Base-by-base conservation (phyloP, 2,113 vertebrate species). In the Solenodon paradoxus region DNA sequence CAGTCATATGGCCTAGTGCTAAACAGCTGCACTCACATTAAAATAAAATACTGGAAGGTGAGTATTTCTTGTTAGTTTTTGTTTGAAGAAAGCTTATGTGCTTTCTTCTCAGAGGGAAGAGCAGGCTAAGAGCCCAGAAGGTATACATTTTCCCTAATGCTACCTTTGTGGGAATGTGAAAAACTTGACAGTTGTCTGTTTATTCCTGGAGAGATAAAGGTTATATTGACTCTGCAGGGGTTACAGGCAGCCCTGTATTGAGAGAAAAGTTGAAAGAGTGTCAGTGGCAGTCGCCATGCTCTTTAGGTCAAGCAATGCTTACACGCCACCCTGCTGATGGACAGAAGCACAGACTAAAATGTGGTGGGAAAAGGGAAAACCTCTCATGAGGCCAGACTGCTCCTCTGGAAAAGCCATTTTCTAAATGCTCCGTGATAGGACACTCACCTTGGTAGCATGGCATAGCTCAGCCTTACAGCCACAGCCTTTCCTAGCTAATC, bases 11-110 rank as follows among this genome's bases (percentile, higher is more conserved):
- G 86, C 64, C 83, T 19, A 28, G 4, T 38, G 32, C 47, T 80
- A 47, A 93, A 89, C 94, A 92, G 93, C 83, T 94, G 61, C 26
- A 93, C 22, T 55, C 80, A 35, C 42, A 45, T 88, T n/a, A n/a
- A 71, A 93, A 53, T 93, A 94, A 94, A 55, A 75, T 26, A 35
- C 53, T 26, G 22, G 87, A 68, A 78, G 61, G 49, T 80, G 79
- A 72, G 78, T 57, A 47, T n/a, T 81, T 53, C 32, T 63, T 59
- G 7, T 79, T 79, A 51, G 42, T 53, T 78, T 83, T 38, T 45
- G 40, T 61, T 92, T 90, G 79, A 53, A 86, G 89, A 20, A 64
- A 45, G 24, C n/a, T 51, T 61, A 32, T 26, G 15, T 53, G 20
- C 75, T 64, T 94, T 84, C 40, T 82, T n/a, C 59, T 42, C 42